Evolutionary conservation across 92 coral and sea anemone species (phyloP), one percentile per base, ranked within the genome.

Genomic region (Blastomussa wellsi): DNA sequence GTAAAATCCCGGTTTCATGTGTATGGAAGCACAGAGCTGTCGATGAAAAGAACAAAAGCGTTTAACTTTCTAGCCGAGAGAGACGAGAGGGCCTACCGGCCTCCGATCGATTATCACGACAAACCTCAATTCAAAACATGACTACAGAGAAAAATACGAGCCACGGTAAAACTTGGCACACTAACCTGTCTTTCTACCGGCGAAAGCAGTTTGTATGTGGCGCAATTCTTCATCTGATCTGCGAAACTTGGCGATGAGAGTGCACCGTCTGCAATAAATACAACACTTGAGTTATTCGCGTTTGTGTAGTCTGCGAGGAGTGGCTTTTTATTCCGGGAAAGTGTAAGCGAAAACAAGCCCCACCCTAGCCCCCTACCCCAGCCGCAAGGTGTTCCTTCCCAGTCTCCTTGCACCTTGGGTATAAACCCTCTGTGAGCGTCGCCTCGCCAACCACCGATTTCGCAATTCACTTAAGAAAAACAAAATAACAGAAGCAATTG

Each of bases 1-100:
- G 81, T 96, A 96, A 82, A 96, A 96, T 68, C 98, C 99, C 7
- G 99, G 99, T 47, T 94, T 96, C 94, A 96, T 94, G 73, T 96
- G 97, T 89, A 94, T 86, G 8, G 92, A 78, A 24, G 91, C 89
- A 39, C 99, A 96, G 26, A 96, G 92, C 96, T 96, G 91, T 5
- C 15, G 55, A 84, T 64, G 16, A n/a, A 82, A 81, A 79, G 16
- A 60, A 76, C 55, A 76, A 29, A 1, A 15, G 5, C 42, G 1
- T 20, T 39, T 19, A 32, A 74, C 16, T 44, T 48, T 48, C 44
- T n/a, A n/a, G n/a, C n/a, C n/a, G n/a, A n/a, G n/a, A n/a, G n/a
- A n/a, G n/a, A n/a, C n/a, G n/a, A n/a, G n/a, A n/a, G n/a, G 44
- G 44, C 7, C 12, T 44, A 44, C 11, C 12, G 49, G 11, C 68